These are phyloP conservation scores for Dermolepida albohirtum DNA, from an alignment of 2,888 invertebrate genomes.

Conservation along the genomic window DNA sequence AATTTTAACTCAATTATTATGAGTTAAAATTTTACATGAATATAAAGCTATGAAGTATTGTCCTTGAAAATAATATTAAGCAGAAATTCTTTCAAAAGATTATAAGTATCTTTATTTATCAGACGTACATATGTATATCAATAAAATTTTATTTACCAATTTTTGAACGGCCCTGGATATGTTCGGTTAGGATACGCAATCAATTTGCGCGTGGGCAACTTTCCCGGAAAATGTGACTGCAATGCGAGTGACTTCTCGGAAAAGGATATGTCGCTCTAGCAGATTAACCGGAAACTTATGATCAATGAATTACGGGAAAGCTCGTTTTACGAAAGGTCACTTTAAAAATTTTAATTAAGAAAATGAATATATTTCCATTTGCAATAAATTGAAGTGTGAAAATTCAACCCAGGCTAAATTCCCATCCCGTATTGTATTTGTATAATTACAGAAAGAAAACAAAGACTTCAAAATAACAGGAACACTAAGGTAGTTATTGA, in stretches of 20 bases:
- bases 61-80: no score
- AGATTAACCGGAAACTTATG: slow-evolving; percentile 10
- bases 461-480: no score
- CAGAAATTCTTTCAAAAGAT: neutral
- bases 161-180: neutral
- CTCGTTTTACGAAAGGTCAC: slow-evolving; percentile 8
- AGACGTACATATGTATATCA: neutral
- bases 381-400: neutral
- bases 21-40: no score
- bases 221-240: slow-evolving; percentile 38
- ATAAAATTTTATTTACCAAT: neutral
- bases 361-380: neutral
- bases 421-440: no score
- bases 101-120: neutral
- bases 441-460: no score
- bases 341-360: neutral
- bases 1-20: no score
- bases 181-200: neutral
- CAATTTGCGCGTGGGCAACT: slow-evolving; percentile 18
- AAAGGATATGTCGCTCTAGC: slow-evolving; percentile 13
- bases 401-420: no score
- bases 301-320: slow-evolving; percentile 5
- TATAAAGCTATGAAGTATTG: no score
- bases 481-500: no score
- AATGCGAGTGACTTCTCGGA: slow-evolving; percentile 32